A percentile compares a stretch with the other conserved stretches of the same genome.
phyloP scores from a whole-genome alignment of 64 coral and sea anemone species.

The Acropora tenuis region DNA sequence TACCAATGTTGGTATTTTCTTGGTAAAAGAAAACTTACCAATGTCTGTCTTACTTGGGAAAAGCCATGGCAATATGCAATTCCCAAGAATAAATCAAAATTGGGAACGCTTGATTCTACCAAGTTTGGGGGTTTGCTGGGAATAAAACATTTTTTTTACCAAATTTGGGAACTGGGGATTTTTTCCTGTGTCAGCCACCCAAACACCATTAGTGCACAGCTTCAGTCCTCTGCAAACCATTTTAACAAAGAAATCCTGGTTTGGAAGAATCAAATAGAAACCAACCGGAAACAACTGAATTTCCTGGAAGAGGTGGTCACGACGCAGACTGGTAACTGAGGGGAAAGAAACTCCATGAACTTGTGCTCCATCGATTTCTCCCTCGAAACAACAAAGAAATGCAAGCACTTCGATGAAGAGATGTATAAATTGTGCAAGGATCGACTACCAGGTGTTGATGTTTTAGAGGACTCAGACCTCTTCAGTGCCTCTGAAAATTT shows the following conservation, averaged over 20 bases:
- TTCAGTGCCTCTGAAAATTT: not conserved
- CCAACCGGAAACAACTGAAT: not conserved
- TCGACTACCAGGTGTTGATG: not conserved
- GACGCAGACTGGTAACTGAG: not conserved
- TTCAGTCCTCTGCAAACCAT: slow-evolving; percentile 14
- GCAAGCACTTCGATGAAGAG: not conserved
- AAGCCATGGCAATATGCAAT: not conserved
- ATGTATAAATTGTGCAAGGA: not conserved
- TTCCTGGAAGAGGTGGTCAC: slow-evolving; percentile 30
- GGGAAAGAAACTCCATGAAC: slow-evolving; percentile 17
- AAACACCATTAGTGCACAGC: slow-evolving; percentile 22
- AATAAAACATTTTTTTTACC: not conserved
- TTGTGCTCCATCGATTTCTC: slow-evolving; percentile 8
- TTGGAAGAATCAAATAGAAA: slow-evolving; percentile 47
- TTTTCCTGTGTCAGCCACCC: not conserved
- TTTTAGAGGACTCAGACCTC: slow-evolving; percentile 15
- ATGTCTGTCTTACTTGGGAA: slow-evolving; percentile 15
- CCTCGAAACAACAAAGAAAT: not conserved
- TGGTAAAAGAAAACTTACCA: slow-evolving; percentile 4
- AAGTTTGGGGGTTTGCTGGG: not conserved
- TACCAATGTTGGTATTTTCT: slow-evolving; percentile 5
- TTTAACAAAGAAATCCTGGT: slow-evolving; percentile 6
- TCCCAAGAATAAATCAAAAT: not conserved
- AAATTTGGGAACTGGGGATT: not conserved
- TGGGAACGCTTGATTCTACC: not conserved